Evolutionary conservation across 2,113 vertebrate species (phyloP), one percentile per base, ranked within the genome.

Genomic region (Campylorhamphus procurvoides): DNA sequence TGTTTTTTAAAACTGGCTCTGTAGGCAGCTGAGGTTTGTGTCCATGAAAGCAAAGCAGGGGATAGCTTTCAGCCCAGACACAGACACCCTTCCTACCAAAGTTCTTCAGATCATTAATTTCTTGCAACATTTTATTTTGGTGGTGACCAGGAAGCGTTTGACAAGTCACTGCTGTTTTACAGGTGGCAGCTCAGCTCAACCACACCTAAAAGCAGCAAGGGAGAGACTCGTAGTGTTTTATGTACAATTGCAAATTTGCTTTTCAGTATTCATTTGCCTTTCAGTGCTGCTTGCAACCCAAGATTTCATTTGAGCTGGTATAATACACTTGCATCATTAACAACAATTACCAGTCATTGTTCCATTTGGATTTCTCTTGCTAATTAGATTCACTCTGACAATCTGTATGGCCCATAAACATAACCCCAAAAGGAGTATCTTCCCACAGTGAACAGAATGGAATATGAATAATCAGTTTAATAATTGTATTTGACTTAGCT

Each of bases 401-500:
- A 67, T 72, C 87, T 94, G 42, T 82, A 87, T 18, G 69, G 84
- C 49, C 93, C 69, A 72, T 92, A 95, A 97, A 89, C 59, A 85
- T 82, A 94, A 91, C 80, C 89, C 91, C 81, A 91, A 96, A 96
- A 97, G 84, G 86, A 92, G 81, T 72, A 75, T 91, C 91, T 92
- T 92, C 84, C 87, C 89, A 84, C 76, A 91, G 68, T 18, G 74
- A 97, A 59, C 83, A 93, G 89, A 94, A 89, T 33, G 71, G 40
- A 84, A 64, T 76, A 78, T 72, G 87, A 95, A 95, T 89, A 95
- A 95, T 89, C 91, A 73, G 31, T 91, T 84, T 84, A 91, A 73
- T 85, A 79, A 91, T 75, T 87, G 86, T 74, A 52, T 79, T 93
- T 96, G 91, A 89, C 74, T 89, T 78, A 60, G 40, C 47, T 71